Conservation (phyloP, 2,113 vertebrate species). For the Lagopus muta region DNA sequence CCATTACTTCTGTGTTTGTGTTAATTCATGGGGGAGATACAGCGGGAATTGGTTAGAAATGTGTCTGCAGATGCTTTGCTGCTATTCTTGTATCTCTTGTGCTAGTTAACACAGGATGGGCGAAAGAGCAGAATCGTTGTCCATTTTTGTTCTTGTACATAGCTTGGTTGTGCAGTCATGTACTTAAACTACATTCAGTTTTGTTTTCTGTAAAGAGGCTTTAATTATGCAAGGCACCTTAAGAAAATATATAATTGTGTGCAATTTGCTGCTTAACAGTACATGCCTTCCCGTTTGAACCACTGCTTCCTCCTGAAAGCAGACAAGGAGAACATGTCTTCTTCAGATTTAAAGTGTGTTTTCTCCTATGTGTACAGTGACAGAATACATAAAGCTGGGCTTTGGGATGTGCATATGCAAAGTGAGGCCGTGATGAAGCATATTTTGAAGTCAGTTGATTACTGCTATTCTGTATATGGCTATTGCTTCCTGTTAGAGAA, state of each 20-base stretch:
- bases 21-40: not conserved
- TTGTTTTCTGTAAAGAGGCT: constrained; percentile 53
- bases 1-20: not conserved
- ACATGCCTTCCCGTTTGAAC: not conserved
- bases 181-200: constrained; percentile 38
- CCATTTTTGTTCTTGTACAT: constrained; percentile 10
- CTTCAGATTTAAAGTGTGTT: constrained; percentile 26
- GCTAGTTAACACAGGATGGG: not conserved
- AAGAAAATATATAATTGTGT: constrained; percentile 61
- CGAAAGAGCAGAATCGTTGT: constrained; percentile 13
- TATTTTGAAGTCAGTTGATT: constrained; percentile 10
- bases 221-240: constrained; percentile 67
- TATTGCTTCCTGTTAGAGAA: not conserved
- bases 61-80: not conserved
- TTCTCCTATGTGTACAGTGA: not conserved
- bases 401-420: not conserved
- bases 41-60: not conserved
- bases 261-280: constrained; percentile 48
- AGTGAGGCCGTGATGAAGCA: not conserved
- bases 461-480: not conserved
- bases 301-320: constrained; percentile 39
- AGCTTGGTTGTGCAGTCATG: constrained; percentile 29
- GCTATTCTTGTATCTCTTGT: not conserved
- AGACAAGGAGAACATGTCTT: not conserved
- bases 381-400: constrained; percentile 41